These are phyloP conservation scores for Choristoneura rosaceana DNA, from an alignment of 2,888 invertebrate genomes.

Conservation along the genomic window DNA sequence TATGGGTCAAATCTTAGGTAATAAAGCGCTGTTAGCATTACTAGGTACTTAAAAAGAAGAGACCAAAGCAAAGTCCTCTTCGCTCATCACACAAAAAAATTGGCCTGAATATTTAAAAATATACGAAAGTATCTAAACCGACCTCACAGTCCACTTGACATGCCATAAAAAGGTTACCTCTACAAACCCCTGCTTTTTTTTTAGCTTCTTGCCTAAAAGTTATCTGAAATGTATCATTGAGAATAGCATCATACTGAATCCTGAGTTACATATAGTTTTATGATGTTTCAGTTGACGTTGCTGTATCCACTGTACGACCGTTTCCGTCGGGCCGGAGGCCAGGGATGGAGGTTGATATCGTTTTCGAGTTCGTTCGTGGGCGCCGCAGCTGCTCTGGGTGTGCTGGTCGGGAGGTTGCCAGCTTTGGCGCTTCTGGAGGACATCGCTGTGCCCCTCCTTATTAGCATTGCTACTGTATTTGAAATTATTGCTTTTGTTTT, in stretches of 20 bases:
- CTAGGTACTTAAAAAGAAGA: too few species aligned
- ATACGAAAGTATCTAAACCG: too few species aligned
- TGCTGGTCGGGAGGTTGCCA: slow-evolving; percentile 56
- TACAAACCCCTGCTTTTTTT: too few species aligned
- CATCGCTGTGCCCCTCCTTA: slow-evolving; percentile 62
- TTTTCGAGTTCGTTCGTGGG: slow-evolving; percentile 57
- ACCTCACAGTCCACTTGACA: too few species aligned
- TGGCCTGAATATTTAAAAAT: too few species aligned
- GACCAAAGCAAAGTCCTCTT: too few species aligned
- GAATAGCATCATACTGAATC: neutral
- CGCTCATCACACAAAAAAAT: too few species aligned
- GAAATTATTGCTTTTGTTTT: slow-evolving; percentile 69
- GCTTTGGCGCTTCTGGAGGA: slow-evolving; percentile 63
- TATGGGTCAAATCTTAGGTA: too few species aligned
- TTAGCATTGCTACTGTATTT: slow-evolving; percentile 58
- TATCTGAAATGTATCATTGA: too few species aligned
- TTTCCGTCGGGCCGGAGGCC: slow-evolving; percentile 61
- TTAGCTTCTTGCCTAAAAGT: too few species aligned
- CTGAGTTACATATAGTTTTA: slow-evolving; percentile 29
- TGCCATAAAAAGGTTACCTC: too few species aligned
- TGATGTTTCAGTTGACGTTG: slow-evolving; percentile 61
- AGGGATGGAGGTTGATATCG: slow-evolving; percentile 64
- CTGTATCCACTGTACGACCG: slow-evolving; percentile 70
- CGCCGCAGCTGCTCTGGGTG: slow-evolving; percentile 53
- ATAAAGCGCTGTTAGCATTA: too few species aligned